These are phyloP conservation scores for Pelosia muscerda DNA, from an alignment of 2,888 invertebrate species.

Conservation along the genomic window DNA sequence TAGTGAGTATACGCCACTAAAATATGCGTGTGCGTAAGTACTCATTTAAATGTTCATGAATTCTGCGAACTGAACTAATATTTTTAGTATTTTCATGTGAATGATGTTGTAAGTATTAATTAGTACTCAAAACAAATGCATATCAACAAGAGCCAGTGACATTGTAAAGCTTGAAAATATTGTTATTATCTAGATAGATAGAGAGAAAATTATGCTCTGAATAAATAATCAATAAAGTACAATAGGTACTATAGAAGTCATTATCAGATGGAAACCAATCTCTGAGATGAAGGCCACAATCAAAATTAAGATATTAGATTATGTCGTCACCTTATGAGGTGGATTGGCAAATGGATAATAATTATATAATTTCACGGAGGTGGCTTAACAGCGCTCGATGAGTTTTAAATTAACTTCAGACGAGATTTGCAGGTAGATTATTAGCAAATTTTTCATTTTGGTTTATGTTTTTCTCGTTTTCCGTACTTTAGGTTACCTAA, in stretches of 20 bases:
- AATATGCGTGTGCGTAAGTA: background rate
- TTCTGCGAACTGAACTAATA: background rate
- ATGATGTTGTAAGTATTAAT: too few relatives aligned
- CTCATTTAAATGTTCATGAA: background rate
- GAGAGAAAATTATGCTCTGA: too few relatives aligned
- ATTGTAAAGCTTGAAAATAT: too few relatives aligned
- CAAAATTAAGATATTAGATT: background rate
- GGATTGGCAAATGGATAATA: constrained; percentile 8
- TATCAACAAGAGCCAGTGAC: too few relatives aligned
- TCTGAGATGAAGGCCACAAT: too few relatives aligned
- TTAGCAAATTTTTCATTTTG: constrained; percentile 13
- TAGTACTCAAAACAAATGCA: too few relatives aligned
- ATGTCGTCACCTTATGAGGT: background rate
- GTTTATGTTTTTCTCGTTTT: background rate
- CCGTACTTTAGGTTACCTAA: background rate
- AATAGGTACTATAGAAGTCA: background rate
- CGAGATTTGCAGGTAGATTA: constrained; percentile 21
- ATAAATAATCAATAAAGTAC: too few relatives aligned
- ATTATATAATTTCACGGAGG: constrained; percentile 13
- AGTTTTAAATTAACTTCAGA: constrained; percentile 32
- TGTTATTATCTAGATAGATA: too few relatives aligned
- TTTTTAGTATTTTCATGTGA: background rate
- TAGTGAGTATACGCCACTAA: background rate
- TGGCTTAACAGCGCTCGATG: constrained; percentile 19
- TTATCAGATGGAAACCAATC: too few relatives aligned